Percentiles rank a stretch among this genome's conserved stretches.
phyloP scores from a whole-genome alignment of 2,113 vertebrate species.

The Noturus placidus region DNA sequence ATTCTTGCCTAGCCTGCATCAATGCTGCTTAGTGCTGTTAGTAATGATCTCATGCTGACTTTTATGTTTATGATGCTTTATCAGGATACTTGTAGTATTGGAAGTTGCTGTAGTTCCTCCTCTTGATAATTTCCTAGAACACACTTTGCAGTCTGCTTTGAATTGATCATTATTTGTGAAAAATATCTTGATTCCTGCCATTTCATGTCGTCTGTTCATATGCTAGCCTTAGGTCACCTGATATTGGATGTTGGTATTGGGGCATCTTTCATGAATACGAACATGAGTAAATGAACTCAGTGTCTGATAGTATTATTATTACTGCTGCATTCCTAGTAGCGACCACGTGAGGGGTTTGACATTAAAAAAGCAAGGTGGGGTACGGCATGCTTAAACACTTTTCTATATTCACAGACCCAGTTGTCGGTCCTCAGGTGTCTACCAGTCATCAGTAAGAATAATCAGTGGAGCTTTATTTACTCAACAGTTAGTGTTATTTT shows the following conservation, averaged over 20 bases:
- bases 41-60: background rate
- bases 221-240: too few species aligned
- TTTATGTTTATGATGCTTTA: background rate
- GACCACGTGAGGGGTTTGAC: too few species aligned
- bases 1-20: background rate
- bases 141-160: too few species aligned
- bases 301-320: too few species aligned
- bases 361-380: background rate
- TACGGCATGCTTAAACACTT: background rate
- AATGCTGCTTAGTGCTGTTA: background rate
- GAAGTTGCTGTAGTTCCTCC: too few species aligned
- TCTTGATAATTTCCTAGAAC: background rate
- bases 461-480: background rate
- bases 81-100: background rate
- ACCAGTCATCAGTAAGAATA: background rate
- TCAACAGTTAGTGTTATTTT: background rate
- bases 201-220: too few species aligned
- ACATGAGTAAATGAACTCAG: too few species aligned
- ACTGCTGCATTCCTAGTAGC: too few species aligned
- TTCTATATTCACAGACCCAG: background rate
- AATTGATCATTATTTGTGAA: too few species aligned
- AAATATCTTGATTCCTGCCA: too few species aligned
- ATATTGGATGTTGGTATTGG: too few species aligned
- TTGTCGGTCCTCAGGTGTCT: background rate
- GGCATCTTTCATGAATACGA: too few species aligned